phyloP scores from a whole-genome alignment of 2,888 invertebrate genomes.

The Eudasyphora cyanicolor region DNA sequence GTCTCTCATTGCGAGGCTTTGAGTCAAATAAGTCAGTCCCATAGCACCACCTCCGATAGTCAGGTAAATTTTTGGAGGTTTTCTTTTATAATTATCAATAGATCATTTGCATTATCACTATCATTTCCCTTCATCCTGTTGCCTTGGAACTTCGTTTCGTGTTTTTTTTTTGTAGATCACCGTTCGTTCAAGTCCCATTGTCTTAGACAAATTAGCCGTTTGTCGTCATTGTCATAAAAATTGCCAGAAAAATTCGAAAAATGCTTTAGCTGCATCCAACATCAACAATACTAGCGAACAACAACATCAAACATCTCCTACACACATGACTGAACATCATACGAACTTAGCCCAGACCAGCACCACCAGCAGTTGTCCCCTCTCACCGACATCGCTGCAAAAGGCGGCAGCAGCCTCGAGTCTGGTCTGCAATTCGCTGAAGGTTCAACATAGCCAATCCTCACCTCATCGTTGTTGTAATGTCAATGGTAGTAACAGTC shows the following conservation, averaged over 20 bases:
- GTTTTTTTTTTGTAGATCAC: slow-evolving; percentile 83
- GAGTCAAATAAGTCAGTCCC: slow-evolving; percentile 84
- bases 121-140: slow-evolving; percentile 32
- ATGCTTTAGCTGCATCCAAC: slow-evolving; percentile 58
- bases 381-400: slow-evolving; percentile 42
- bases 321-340: slow-evolving; percentile 18
- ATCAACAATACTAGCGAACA: slow-evolving; percentile 23
- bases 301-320: slow-evolving; percentile 19
- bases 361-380: slow-evolving; percentile 42
- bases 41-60: slow-evolving; percentile 89
- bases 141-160: too few species aligned
- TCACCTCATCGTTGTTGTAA: slow-evolving; percentile 80
- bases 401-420: slow-evolving; percentile 42
- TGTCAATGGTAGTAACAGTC: slow-evolving; percentile 69
- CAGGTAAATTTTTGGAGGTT: slow-evolving; percentile 83
- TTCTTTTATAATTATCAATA: too few species aligned
- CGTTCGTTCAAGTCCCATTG: slow-evolving; percentile 87
- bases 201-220: slow-evolving; percentile 86
- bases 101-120: background rate
- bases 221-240: slow-evolving; percentile 90
- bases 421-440: slow-evolving; percentile 78
- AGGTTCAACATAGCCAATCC: slow-evolving; percentile 80
- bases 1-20: slow-evolving; percentile 79
- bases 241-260: slow-evolving; percentile 80
- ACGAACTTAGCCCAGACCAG: slow-evolving; percentile 3